A percentile compares a stretch with the other conserved stretches of the same genome.
Evolutionary conservation across 2,888 invertebrate genomes (phyloP).

Genomic region (Dynastes maya): DNA sequence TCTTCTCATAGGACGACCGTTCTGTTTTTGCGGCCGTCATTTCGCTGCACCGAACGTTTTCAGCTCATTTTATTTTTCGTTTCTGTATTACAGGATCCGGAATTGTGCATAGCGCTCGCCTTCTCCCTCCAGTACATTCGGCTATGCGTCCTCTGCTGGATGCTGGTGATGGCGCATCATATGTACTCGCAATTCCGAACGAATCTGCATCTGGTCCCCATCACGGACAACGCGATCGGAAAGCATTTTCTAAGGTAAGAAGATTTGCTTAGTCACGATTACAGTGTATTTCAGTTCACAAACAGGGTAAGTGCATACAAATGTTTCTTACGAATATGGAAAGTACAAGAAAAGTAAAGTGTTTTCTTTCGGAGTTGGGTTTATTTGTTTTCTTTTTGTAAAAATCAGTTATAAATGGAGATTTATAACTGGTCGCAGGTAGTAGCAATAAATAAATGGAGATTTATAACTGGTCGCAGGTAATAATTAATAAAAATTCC

Average conservation of each 20-base stretch:
- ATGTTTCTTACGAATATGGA: background rate
- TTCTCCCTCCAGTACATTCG: slow-evolving; percentile 78
- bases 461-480: too few species aligned
- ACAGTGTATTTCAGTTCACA: background rate
- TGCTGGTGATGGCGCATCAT: slow-evolving; percentile 79
- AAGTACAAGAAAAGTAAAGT: too few species aligned
- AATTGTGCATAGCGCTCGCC: slow-evolving; percentile 76
- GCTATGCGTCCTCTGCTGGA: slow-evolving; percentile 79
- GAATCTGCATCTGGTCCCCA: slow-evolving; percentile 70
- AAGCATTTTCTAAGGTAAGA: slow-evolving; percentile 68
- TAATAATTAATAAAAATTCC: too few species aligned
- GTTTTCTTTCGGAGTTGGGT: too few species aligned
- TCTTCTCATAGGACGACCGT: background rate
- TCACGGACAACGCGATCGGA: slow-evolving; percentile 70
- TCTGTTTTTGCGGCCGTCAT: background rate
- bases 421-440: too few species aligned
- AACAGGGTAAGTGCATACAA: background rate
- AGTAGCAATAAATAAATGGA: too few species aligned
- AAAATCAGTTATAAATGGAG: too few species aligned
- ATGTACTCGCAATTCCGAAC: slow-evolving; percentile 73
- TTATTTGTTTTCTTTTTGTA: too few species aligned
- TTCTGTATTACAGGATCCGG: slow-evolving; percentile 72
- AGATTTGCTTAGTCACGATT: slow-evolving; percentile 20
- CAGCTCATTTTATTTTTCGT: background rate
- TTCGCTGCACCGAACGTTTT: background rate